phyloP scores from a whole-genome alignment of 92 coral and sea anemone species.

The Phenganax subtilis region DNA sequence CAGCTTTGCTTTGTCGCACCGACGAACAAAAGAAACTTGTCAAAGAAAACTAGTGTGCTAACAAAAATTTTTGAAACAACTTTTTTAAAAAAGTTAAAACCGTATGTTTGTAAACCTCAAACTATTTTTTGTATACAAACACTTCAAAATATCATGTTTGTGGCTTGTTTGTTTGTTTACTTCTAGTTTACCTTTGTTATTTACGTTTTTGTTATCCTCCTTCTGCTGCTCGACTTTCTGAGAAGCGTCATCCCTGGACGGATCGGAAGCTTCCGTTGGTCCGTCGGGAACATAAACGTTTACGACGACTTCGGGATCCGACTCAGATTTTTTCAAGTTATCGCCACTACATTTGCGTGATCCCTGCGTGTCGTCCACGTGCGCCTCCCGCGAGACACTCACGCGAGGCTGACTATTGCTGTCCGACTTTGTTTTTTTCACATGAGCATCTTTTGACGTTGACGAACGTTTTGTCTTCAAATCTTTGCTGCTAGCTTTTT shows the following conservation, averaged over 20 bases:
- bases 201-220: neutral
- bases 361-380: slow-evolving; percentile 5
- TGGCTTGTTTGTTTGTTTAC: no score
- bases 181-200: no score
- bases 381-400: neutral
- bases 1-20: no score
- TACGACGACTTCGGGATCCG: slow-evolving; percentile 28
- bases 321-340: neutral
- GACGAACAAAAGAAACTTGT: no score
- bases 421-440: neutral
- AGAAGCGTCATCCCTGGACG: neutral
- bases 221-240: neutral
- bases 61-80: no score
- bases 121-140: no score
- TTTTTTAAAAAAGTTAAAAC: no score
- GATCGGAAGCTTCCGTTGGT: neutral
- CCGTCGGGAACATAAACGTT: slow-evolving; percentile 34
- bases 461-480: slow-evolving; percentile 11
- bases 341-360: neutral
- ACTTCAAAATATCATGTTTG: no score
- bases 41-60: no score
- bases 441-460: neutral
- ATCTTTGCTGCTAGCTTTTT: slow-evolving; percentile 19
- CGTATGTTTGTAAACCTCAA: no score
- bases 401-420: neutral